phyloP scores from a whole-genome alignment of 2,797 vertebrate species.

The Cyprinella venusta region DNA sequence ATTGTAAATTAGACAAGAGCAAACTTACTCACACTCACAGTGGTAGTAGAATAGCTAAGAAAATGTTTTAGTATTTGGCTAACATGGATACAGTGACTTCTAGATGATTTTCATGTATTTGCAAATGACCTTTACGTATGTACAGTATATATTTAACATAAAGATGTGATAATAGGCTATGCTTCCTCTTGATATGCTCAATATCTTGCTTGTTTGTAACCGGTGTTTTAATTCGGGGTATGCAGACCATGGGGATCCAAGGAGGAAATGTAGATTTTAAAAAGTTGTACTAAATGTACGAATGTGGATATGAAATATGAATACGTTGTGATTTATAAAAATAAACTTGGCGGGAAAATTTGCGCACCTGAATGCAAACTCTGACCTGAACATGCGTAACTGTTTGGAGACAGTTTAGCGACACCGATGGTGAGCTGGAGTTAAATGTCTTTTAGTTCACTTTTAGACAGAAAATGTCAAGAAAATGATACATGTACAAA shows the following conservation, averaged over 20 bases:
- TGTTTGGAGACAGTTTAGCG: too few relatives aligned
- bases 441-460: too few relatives aligned
- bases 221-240: neutral
- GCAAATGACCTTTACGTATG: conserved; percentile 2
- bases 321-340: too few relatives aligned
- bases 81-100: neutral
- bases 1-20: neutral
- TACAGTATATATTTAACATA: neutral
- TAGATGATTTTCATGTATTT: neutral
- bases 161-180: neutral
- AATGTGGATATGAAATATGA: neutral
- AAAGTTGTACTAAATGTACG: neutral
- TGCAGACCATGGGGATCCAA: neutral
- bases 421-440: too few relatives aligned
- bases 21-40: neutral
- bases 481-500: too few relatives aligned
- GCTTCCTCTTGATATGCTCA: neutral
- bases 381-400: too few relatives aligned
- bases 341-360: too few relatives aligned
- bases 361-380: too few relatives aligned
- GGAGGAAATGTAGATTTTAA: neutral
- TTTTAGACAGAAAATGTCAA: too few relatives aligned
- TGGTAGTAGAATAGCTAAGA: neutral
- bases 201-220: neutral
- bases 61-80: neutral